Percentiles rank a stretch among this genome's conserved stretches.
Conservation (phyloP, 2,888 invertebrate species). For the Hypercompe scribonia region DNA sequence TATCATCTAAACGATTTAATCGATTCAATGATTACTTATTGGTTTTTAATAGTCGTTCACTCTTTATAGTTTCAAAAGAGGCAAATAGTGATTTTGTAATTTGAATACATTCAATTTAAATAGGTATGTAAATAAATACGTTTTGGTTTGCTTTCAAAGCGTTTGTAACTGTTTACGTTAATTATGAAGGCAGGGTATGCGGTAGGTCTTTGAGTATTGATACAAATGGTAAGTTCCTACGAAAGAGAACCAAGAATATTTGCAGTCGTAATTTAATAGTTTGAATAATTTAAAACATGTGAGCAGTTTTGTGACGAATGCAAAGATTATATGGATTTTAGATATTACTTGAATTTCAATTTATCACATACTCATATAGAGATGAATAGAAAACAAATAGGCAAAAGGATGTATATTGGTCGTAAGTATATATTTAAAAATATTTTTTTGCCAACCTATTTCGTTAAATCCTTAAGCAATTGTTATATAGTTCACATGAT, state of each 20-base stretch:
- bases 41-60: slow-evolving; percentile 48
- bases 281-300: not conserved
- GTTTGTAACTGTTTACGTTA: slow-evolving; percentile 26
- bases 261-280: not conserved
- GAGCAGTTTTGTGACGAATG: not conserved
- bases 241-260: not conserved
- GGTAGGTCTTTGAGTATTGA: slow-evolving; percentile 13
- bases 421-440: not conserved
- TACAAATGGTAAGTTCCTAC: not conserved
- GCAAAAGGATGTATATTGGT: not conserved
- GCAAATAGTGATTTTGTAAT: slow-evolving; percentile 35
- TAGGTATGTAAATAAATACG: slow-evolving; percentile 24
- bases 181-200: slow-evolving; percentile 9
- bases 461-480: not conserved
- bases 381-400: too few species aligned
- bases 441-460: not conserved
- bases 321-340: not conserved
- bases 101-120: slow-evolving; percentile 31
- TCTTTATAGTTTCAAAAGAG: slow-evolving; percentile 40
- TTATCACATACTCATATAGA: not conserved
- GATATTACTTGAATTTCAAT: not conserved
- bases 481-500: not conserved
- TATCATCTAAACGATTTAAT: slow-evolving; percentile 43
- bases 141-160: slow-evolving; percentile 19
- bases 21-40: slow-evolving; percentile 45